These are phyloP conservation scores for Thinocorus orbignyianus DNA, from an alignment of 2,113 vertebrate genomes.

Conservation along the genomic window DNA sequence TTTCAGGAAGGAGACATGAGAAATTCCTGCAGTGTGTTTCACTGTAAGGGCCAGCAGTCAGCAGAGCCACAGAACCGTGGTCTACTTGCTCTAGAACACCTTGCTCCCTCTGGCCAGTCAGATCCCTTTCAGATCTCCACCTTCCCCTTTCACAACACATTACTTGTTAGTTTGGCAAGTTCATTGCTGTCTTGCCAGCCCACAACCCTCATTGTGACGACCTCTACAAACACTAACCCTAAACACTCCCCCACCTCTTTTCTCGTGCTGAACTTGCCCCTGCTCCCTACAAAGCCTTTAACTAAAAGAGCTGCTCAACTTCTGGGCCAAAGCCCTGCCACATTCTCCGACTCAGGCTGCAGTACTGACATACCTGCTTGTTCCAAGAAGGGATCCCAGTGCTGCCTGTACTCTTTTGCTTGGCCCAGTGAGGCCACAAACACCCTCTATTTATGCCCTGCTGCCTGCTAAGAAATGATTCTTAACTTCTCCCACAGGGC, in stretches of 20 bases:
- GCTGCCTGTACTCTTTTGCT: background rate
- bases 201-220: background rate
- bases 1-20: too few relatives aligned
- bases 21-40: too few relatives aligned
- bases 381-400: background rate
- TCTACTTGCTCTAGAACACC: background rate
- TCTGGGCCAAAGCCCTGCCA: background rate
- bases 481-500: background rate
- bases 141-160: background rate
- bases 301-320: background rate
- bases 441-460: too few relatives aligned
- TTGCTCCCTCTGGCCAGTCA: background rate
- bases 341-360: rapidly evolving
- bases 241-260: background rate
- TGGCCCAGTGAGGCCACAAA: background rate
- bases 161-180: background rate
- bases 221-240: background rate
- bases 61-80: too few relatives aligned
- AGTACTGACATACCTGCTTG: background rate
- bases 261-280: background rate
- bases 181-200: background rate
- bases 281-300: background rate
- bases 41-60: rapidly evolving
- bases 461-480: background rate
- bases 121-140: background rate